These are phyloP conservation scores for Diplosoma virens DNA, from an alignment of 23 tunicate species.

Conservation along the genomic window DNA sequence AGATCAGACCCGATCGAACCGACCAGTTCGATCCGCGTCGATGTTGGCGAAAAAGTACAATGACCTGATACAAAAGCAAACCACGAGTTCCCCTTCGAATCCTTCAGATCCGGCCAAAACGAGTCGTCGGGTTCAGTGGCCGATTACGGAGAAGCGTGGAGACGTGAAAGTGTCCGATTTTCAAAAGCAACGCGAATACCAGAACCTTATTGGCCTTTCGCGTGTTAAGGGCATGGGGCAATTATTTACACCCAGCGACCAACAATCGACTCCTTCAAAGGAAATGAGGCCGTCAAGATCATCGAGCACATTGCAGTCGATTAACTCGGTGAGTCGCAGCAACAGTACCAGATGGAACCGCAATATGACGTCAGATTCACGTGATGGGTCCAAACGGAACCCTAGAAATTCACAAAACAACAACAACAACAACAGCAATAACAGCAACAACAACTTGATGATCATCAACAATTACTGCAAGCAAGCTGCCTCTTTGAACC, in stretches of 20 bases:
- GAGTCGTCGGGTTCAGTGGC: neutral
- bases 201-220: slow-evolving; percentile 47
- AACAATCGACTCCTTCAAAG: neutral
- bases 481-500: no score
- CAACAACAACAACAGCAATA: neutral
- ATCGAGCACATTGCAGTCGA: neutral
- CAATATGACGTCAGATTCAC: no score
- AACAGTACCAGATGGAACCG: slow-evolving; percentile 6
- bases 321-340: neutral
- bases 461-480: neutral
- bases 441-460: neutral
- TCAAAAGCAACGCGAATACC: slow-evolving; percentile 57
- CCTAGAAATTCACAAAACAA: neutral
- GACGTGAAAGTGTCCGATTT: slow-evolving; percentile 32
- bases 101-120: slow-evolving; percentile 3
- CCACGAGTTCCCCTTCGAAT: neutral
- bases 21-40: neutral
- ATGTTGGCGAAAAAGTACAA: slow-evolving; percentile 3
- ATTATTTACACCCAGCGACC: neutral
- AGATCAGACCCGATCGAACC: neutral
- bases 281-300: slow-evolving; percentile 1
- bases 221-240: slow-evolving; percentile 10
- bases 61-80: neutral
- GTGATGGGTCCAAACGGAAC: neutral
- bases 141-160: neutral